Percentiles rank a stretch among this genome's conserved stretches.
phyloP scores from a whole-genome alignment of 2,797 vertebrate genomes.

The Peromyscus attwateri region DNA sequence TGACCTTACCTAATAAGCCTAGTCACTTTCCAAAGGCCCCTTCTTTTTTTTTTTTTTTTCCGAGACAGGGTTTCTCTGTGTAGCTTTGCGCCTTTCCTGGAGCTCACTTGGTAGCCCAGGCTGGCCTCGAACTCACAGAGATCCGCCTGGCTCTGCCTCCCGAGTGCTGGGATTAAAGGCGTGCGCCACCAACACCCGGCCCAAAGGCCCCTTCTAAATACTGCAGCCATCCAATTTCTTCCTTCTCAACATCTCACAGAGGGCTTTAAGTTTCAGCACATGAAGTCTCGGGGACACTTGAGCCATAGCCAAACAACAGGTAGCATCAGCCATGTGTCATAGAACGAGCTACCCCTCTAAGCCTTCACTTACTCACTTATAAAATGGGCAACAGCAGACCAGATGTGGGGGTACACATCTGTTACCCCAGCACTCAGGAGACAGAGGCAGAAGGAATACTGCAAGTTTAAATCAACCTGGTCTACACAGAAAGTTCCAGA shows the following conservation, averaged over 20 bases:
- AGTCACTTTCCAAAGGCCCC: background rate
- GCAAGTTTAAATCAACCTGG: background rate
- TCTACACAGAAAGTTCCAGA: background rate
- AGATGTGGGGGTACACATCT: background rate
- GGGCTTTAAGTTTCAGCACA: background rate
- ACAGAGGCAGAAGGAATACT: background rate
- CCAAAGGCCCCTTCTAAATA: background rate
- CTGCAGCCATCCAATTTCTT: background rate
- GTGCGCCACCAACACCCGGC: too few relatives aligned
- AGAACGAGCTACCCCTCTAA: conserved; percentile 6
- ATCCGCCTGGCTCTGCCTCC: too few relatives aligned
- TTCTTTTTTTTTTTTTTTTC: too few relatives aligned
- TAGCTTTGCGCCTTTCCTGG: too few relatives aligned
- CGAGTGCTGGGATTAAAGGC: too few relatives aligned
- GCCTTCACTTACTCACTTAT: conserved; percentile 9
- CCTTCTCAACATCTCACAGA: background rate
- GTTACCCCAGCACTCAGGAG: background rate
- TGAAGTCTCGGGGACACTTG: background rate
- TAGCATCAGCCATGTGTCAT: background rate
- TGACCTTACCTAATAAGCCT: background rate
- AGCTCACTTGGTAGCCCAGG: too few relatives aligned
- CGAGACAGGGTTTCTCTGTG: too few relatives aligned
- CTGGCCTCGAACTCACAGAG: too few relatives aligned
- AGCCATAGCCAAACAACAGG: background rate
- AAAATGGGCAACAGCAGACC: background rate